A percentile compares a stretch with the other conserved stretches of the same genome.
Evolutionary conservation across 30 jellyfish, hydroid and myxozoan species (phyloP).

Genomic region (Nemopilema nomurai): DNA sequence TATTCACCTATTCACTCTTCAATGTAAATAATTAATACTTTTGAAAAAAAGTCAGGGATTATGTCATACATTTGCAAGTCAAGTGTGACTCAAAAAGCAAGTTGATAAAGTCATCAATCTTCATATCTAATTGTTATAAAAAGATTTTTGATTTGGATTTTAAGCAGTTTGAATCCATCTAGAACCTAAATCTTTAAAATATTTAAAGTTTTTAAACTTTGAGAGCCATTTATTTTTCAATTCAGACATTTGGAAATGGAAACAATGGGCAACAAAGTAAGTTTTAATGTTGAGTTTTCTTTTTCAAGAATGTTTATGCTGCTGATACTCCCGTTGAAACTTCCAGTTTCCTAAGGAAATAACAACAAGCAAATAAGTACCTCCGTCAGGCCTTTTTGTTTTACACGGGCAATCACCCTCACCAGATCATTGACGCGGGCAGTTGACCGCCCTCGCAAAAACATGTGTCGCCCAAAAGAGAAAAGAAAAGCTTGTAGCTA

Average conservation of each 20-base stretch:
- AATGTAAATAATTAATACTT: too few species aligned
- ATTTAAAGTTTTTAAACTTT: not conserved
- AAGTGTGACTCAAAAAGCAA: not conserved
- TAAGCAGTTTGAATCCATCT: too few species aligned
- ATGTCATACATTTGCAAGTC: too few species aligned
- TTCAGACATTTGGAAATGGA: conserved; percentile 86
- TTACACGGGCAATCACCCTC: not conserved
- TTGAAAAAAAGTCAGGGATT: too few species aligned
- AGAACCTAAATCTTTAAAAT: too few species aligned
- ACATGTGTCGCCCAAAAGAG: not conserved
- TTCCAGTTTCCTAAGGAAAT: too few species aligned
- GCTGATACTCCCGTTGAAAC: too few species aligned
- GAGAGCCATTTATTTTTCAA: not conserved
- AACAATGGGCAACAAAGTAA: conserved; percentile 66
- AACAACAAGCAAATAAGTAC: too few species aligned
- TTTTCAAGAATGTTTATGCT: too few species aligned
- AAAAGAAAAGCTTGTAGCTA: not conserved
- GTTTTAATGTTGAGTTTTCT: not conserved
- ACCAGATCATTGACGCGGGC: not conserved
- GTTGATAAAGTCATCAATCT: not conserved
- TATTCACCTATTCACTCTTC: too few species aligned
- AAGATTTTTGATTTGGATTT: too few species aligned
- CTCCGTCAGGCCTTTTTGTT: not conserved
- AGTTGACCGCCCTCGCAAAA: not conserved
- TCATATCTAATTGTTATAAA: too few species aligned